Percentiles rank a stretch among this genome's conserved stretches.
Conservation (phyloP, 2,888 invertebrate genomes). For the Mythimna lalbum region DNA sequence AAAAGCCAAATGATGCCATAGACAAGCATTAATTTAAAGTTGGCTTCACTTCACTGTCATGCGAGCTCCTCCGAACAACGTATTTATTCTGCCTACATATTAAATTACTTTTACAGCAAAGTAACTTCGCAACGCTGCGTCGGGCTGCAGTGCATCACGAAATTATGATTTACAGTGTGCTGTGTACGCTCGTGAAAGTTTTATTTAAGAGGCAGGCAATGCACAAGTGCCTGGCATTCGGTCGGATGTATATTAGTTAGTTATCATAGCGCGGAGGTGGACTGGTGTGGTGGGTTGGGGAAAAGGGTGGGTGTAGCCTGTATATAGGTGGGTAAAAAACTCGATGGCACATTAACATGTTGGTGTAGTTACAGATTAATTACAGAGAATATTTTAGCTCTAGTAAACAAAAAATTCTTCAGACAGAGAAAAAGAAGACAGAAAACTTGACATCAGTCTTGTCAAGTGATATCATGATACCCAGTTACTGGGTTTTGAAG, state of each 20-base stretch:
- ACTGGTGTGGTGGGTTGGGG: not conserved
- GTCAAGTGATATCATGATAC: too few relatives aligned
- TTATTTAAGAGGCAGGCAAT: slow-evolving; percentile 65
- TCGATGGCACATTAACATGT: not conserved
- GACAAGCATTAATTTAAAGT: slow-evolving; percentile 48
- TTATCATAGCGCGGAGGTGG: slow-evolving; percentile 17
- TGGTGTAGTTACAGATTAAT: not conserved
- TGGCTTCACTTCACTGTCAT: slow-evolving; percentile 26
- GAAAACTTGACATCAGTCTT: too few relatives aligned
- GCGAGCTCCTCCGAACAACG: slow-evolving; percentile 38
- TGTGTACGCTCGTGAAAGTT: slow-evolving; percentile 64
- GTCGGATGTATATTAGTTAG: slow-evolving; percentile 49
- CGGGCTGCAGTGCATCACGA: slow-evolving; percentile 64
- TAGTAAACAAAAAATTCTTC: too few relatives aligned
- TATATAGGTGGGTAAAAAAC: not conserved
- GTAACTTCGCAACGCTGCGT: slow-evolving; percentile 65
- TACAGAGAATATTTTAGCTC: too few relatives aligned
- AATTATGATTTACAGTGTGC: slow-evolving; percentile 70
- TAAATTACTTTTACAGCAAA: slow-evolving; percentile 70
- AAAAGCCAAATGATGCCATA: slow-evolving; percentile 5
- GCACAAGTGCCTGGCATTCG: slow-evolving; percentile 51
- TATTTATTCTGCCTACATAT: slow-evolving; percentile 68
- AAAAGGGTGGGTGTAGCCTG: not conserved
- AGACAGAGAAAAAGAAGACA: too few relatives aligned
- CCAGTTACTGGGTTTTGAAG: too few relatives aligned